Evolutionary conservation across 2,888 invertebrate genomes (phyloP), one percentile per base, ranked within the genome.

Genomic region (Xylota segnis): DNA sequence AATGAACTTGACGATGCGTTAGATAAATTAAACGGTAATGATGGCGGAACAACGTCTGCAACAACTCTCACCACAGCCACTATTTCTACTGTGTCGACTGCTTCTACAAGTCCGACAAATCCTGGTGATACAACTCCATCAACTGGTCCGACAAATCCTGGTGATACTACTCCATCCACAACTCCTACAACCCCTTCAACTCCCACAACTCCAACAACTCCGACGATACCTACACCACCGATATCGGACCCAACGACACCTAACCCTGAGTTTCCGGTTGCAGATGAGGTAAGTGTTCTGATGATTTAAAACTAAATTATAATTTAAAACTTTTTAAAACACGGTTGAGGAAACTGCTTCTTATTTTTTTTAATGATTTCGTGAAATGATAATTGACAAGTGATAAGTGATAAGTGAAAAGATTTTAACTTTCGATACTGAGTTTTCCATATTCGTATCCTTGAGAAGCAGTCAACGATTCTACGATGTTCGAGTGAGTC

Each of bases 1-100:
- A 76, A 90, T 74, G 91, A 91, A 37, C 86, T 92, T 3, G 89
- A 90, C 79, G 90, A 90, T 87, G 91, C 91, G 0, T 66, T 89
- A 16, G 88, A 90, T 63, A 90, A 91, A 72, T 79, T 91, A 29
- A 90, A 90, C 0, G 65, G 63, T 0, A 0, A 59, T 74, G 1
- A 58, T 83, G 2, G 18, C 23, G n/a, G 10, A 6, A 87, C 88
- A n/a, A 34, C 76, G 14, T 23, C 52, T 34, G 75, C 32, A 54
- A 34, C 10, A 0, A 37, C 56, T 32, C 70, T 43, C 12, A 65
- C 50, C 0, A 27, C 75, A 10, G 52, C 84, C 1, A 47, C 45
- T 3, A 45, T 6, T 32, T 47, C 84, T 14, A 34, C 18, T 5
- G 12, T 4, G 1, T 3, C 40, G 40, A 12, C 45, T 3, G 37